Evolutionary conservation across 2,113 vertebrate genomes (phyloP).

Genomic region (Periophthalmus modestus): DNA sequence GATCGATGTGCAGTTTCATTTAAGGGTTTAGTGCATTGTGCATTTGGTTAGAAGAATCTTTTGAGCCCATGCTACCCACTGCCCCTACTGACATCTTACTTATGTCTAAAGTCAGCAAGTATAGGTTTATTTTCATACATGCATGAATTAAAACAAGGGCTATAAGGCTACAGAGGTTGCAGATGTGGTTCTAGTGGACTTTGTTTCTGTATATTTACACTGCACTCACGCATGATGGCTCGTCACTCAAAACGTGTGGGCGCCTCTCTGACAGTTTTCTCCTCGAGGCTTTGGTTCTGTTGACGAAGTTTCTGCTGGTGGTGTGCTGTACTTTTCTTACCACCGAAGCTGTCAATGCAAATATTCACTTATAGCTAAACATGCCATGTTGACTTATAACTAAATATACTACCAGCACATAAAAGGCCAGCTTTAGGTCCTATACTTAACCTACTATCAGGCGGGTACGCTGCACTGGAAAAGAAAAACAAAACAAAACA

Average conservation of each 20-base stretch:
- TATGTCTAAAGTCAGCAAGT: too few relatives aligned
- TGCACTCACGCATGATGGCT: slow-evolving; percentile 22
- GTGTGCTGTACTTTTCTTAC: background rate
- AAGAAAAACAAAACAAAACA: background rate
- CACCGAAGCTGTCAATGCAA: slow-evolving; percentile 4
- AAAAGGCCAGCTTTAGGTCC: slow-evolving; percentile 30
- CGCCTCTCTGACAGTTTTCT: slow-evolving; percentile 44
- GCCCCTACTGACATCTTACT: background rate
- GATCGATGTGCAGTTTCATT: background rate
- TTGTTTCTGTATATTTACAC: slow-evolving; percentile 20
- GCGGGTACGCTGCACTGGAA: slow-evolving; percentile 1
- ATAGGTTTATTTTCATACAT: background rate
- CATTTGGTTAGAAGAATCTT: background rate
- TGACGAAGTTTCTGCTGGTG: slow-evolving; percentile 37
- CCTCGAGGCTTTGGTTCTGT: slow-evolving; percentile 29
- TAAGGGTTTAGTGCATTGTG: background rate
- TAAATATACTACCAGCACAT: background rate
- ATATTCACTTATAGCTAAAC: slow-evolving; percentile 13
- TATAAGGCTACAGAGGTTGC: background rate
- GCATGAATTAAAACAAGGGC: background rate
- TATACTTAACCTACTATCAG: slow-evolving; percentile 17
- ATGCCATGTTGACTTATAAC: slow-evolving; percentile 2
- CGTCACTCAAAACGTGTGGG: slow-evolving; percentile 42
- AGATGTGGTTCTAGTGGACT: slow-evolving; percentile 5
- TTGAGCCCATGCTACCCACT: background rate